A percentile compares a stretch with the other conserved stretches of the same genome.
phyloP scores from a whole-genome alignment of 1,140 invertebrate species.

The Acromyrmex heyeri region DNA sequence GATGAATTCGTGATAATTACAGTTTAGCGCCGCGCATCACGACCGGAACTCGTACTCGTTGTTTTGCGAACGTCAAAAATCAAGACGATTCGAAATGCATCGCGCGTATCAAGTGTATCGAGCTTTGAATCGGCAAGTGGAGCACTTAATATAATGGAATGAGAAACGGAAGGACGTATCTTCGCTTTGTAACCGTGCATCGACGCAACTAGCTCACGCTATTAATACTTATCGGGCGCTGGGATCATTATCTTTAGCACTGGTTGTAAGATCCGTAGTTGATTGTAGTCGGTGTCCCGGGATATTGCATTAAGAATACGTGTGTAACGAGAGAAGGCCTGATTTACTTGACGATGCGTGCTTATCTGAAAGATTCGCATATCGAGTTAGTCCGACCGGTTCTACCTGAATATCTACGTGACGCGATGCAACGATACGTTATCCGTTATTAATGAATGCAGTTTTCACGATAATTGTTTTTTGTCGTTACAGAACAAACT shows the following conservation, averaged over 20 bases:
- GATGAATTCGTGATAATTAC: constrained; percentile 63
- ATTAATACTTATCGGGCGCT: constrained; percentile 57
- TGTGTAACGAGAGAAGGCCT: constrained; percentile 64
- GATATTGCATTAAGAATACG: constrained; percentile 70
- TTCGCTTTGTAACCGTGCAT: constrained; percentile 30
- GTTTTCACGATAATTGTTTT: constrained; percentile 72
- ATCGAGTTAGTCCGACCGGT: constrained; percentile 71
- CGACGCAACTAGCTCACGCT: constrained; percentile 56
- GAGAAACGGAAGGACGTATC: constrained; percentile 48
- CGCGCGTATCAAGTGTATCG: constrained; percentile 54
- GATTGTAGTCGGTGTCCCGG: constrained; percentile 70
- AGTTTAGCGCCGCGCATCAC: constrained; percentile 52
- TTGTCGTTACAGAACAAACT: constrained; percentile 44
- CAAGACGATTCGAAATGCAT: constrained; percentile 47
- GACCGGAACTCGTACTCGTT: constrained; percentile 38
- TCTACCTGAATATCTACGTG: constrained; percentile 68
- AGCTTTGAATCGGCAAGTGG: constrained; percentile 45
- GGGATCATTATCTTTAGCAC: constrained; percentile 66
- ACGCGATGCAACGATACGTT: constrained; percentile 72
- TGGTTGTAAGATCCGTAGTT: constrained; percentile 61
- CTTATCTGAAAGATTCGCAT: constrained; percentile 74
- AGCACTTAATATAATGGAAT: constrained; percentile 61
- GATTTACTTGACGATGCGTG: constrained; percentile 70
- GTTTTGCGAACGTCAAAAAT: constrained; percentile 58
- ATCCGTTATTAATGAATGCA: constrained; percentile 76